Evolutionary conservation across 2,888 invertebrate species (phyloP).

Genomic region (Sinelater perroti): DNA sequence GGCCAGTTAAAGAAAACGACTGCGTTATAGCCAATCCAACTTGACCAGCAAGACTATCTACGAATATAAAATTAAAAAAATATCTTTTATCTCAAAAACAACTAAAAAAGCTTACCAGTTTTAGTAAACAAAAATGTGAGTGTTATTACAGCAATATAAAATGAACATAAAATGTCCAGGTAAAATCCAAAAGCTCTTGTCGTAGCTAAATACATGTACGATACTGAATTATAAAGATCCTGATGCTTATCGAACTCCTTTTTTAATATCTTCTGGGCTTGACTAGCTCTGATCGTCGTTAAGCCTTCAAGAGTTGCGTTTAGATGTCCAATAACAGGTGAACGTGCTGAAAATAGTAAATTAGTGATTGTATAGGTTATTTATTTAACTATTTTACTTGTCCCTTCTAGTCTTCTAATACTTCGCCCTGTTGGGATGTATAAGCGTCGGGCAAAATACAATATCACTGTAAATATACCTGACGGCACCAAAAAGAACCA

Average conservation of each 20-base stretch:
- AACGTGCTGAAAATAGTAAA: constrained; percentile 51
- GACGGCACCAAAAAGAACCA: constrained; percentile 73
- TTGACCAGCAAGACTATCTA: constrained; percentile 72
- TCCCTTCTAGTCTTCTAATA: constrained; percentile 74
- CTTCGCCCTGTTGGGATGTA: constrained; percentile 81
- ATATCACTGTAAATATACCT: constrained; percentile 67
- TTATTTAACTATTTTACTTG: constrained; percentile 61
- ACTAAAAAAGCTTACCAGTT: constrained; percentile 23
- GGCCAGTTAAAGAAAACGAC: constrained; percentile 78
- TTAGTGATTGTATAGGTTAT: not conserved
- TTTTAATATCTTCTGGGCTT: constrained; percentile 50
- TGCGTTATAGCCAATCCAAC: constrained; percentile 86
- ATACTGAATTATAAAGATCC: constrained; percentile 54
- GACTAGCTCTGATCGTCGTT: constrained; percentile 54
- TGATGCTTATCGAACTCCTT: constrained; percentile 57
- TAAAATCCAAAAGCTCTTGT: constrained; percentile 43
- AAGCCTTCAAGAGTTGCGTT: constrained; percentile 57
- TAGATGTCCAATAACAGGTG: constrained; percentile 56
- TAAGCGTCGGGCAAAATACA: constrained; percentile 69
- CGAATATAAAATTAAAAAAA: no score
- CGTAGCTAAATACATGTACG: constrained; percentile 52
- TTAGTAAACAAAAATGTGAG: constrained; percentile 23
- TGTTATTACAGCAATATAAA: constrained; percentile 26
- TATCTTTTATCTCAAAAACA: not conserved
- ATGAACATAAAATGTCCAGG: constrained; percentile 14